Conservation (phyloP, 1,140 invertebrate species). For the Macrobrachium nipponense region DNA sequence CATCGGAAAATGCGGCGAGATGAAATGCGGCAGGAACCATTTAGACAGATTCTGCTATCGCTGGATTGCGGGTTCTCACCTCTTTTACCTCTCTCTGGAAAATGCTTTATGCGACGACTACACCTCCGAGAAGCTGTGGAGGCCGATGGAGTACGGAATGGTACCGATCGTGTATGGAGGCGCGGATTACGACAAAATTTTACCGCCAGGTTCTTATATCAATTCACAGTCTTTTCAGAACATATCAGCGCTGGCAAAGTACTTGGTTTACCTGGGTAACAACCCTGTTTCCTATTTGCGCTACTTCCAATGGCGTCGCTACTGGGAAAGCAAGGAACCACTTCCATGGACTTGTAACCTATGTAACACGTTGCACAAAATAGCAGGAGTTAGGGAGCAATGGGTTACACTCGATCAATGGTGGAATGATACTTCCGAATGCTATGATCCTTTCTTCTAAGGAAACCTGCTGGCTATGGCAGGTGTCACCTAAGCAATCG, state of each 20-base stretch:
- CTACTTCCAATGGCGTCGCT: conserved; percentile 36
- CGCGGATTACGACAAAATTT: conserved; percentile 49
- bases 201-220: conserved; percentile 64
- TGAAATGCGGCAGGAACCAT: conserved; percentile 64
- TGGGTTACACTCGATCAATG: no score
- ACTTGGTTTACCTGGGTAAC: conserved; percentile 37
- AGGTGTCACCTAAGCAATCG: no score
- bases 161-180: conserved; percentile 65
- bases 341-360: conserved; percentile 29
- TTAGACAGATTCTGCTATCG: conserved; percentile 34
- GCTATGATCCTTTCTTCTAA: no score
- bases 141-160: conserved; percentile 57
- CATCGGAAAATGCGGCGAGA: conserved; percentile 74
- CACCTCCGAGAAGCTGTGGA: conserved; percentile 45
- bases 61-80: conserved; percentile 33
- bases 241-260: conserved; percentile 55
- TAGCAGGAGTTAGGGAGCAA: no score
- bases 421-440: no score
- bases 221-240: conserved; percentile 59
- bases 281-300: conserved; percentile 33
- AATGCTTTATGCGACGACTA: conserved; percentile 53
- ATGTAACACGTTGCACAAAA: neutral
- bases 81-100: conserved; percentile 51
- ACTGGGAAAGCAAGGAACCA: conserved; percentile 14
- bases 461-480: no score